Conservation (phyloP, 2,113 vertebrate genomes). For the Lanius ludovicianus region DNA sequence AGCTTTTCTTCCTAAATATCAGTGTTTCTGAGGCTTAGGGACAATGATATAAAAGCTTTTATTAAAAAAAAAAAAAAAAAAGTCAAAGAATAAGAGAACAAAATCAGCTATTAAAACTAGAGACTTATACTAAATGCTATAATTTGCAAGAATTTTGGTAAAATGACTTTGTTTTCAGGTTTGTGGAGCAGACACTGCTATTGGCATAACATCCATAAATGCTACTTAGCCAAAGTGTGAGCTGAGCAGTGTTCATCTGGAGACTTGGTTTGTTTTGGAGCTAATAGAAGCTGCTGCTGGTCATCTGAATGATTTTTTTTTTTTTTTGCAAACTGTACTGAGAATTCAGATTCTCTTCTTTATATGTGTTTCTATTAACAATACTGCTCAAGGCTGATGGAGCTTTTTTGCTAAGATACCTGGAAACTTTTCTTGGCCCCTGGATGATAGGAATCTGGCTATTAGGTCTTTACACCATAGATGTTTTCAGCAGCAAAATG, state of each 20-base stretch:
- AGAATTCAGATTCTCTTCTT: background rate
- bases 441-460: background rate
- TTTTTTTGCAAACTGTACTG: background rate
- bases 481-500: background rate
- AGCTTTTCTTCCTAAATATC: background rate
- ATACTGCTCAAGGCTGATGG: background rate
- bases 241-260: background rate
- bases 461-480: background rate
- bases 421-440: background rate
- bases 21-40: background rate
- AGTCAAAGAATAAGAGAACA: background rate
- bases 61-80: background rate
- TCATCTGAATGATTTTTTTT: background rate
- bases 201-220: background rate
- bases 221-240: accelerated
- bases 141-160: background rate
- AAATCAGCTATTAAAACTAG: background rate
- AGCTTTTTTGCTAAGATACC: background rate
- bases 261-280: background rate
- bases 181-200: background rate
- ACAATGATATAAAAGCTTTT: background rate
- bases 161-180: background rate
- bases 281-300: background rate
- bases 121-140: background rate
- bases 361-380: background rate